These are phyloP conservation scores for Coilia nasus DNA, from an alignment of 2,797 vertebrate species.

Conservation along the genomic window DNA sequence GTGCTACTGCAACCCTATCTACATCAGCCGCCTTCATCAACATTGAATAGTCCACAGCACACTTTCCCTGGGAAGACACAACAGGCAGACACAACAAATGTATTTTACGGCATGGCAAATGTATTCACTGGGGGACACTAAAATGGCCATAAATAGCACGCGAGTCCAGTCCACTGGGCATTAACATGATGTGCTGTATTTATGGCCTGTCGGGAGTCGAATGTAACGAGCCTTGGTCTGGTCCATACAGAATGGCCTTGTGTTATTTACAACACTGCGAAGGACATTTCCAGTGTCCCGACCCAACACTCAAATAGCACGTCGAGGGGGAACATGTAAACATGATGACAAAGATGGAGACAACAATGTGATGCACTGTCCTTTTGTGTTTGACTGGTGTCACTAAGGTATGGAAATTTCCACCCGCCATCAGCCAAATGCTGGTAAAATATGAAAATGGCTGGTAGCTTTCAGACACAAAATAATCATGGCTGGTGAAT, in stretches of 20 bases:
- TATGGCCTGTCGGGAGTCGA: background rate
- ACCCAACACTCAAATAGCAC: too few relatives aligned
- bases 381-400: too few relatives aligned
- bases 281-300: background rate
- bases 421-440: too few relatives aligned
- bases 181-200: slow-evolving; percentile 13
- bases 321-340: too few relatives aligned
- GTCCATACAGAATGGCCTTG: background rate
- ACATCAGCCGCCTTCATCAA: background rate
- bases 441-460: too few relatives aligned
- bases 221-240: background rate
- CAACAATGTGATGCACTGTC: too few relatives aligned
- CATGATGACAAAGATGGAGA: too few relatives aligned
- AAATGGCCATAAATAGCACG: background rate
- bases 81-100: background rate
- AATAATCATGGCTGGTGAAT: too few relatives aligned
- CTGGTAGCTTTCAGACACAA: too few relatives aligned
- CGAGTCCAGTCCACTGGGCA: background rate
- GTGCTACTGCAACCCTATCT: background rate
- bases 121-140: background rate
- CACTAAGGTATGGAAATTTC: too few relatives aligned
- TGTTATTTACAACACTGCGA: background rate
- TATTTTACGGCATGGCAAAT: background rate
- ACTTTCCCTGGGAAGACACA: background rate
- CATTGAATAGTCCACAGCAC: background rate